Percentiles rank a stretch among this genome's conserved stretches.
Evolutionary conservation across 2,888 invertebrate species (phyloP).

Genomic region (Tiliacea citrago): DNA sequence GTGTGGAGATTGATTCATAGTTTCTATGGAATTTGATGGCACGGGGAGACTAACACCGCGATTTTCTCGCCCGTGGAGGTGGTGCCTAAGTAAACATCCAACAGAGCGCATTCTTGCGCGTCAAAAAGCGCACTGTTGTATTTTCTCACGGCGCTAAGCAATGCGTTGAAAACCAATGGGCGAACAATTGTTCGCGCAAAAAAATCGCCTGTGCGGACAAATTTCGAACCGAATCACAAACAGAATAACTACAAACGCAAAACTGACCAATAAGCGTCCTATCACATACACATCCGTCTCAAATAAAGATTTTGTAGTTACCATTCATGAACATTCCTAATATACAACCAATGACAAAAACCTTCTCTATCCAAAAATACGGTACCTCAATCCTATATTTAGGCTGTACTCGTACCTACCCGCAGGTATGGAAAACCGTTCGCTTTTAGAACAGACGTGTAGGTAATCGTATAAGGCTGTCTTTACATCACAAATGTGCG

Average conservation of each 20-base stretch:
- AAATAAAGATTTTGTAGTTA: constrained; percentile 21
- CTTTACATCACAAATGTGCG: neutral
- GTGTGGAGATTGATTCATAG: no score
- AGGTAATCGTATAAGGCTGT: constrained; percentile 31
- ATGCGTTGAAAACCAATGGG: no score
- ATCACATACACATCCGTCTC: neutral
- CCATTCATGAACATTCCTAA: constrained; percentile 31
- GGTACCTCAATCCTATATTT: constrained; percentile 7
- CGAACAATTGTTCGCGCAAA: neutral
- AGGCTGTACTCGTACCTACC: constrained; percentile 3
- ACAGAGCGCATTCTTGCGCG: no score
- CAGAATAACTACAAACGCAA: neutral
- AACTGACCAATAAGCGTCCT: neutral
- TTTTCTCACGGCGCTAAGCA: no score
- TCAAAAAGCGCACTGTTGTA: no score
- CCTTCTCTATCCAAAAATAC: constrained; percentile 25
- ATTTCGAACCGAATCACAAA: neutral
- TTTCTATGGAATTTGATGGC: no score
- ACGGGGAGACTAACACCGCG: no score
- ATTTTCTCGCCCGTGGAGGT: no score
- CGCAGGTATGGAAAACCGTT: constrained; percentile 16
- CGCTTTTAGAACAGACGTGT: constrained; percentile 36
- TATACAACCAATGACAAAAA: constrained; percentile 17
- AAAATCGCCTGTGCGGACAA: neutral
- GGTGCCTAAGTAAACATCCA: no score